Evolutionary conservation across 2,888 invertebrate genomes (phyloP).

Genomic region (Junonia oenone): DNA sequence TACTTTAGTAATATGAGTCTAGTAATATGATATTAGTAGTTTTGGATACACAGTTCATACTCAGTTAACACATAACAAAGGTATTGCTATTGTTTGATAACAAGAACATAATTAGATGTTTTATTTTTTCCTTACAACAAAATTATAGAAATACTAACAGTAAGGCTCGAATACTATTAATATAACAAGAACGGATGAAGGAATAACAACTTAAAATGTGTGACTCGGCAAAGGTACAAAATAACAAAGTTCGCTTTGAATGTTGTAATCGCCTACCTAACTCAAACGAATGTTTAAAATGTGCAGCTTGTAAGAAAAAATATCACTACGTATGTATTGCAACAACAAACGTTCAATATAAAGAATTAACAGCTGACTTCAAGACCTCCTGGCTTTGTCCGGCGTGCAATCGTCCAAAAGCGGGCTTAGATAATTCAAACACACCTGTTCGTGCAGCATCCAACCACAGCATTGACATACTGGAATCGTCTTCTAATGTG

Average conservation of each 20-base stretch:
- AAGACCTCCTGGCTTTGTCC: background rate
- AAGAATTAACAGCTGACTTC: background rate
- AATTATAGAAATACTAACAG: background rate
- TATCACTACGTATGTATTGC: background rate
- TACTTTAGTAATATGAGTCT: no score
- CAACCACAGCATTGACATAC: background rate
- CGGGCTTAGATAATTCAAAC: background rate
- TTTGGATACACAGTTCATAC: no score
- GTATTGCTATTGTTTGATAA: background rate
- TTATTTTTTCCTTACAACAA: background rate
- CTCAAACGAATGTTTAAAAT: background rate
- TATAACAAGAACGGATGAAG: background rate
- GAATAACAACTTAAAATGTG: background rate
- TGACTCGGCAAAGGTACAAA: background rate
- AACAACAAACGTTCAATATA: background rate
- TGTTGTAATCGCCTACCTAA: background rate
- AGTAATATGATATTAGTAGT: no score
- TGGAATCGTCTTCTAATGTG: background rate
- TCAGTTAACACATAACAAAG: background rate
- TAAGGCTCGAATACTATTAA: background rate
- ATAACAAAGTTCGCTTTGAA: background rate
- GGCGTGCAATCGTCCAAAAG: background rate
- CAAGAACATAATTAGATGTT: background rate
- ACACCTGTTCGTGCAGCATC: background rate
- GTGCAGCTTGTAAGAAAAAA: background rate